A percentile compares a stretch with the other conserved stretches of the same genome.
Conservation (phyloP, 2,888 invertebrate species). For the Cephus pulcher region DNA sequence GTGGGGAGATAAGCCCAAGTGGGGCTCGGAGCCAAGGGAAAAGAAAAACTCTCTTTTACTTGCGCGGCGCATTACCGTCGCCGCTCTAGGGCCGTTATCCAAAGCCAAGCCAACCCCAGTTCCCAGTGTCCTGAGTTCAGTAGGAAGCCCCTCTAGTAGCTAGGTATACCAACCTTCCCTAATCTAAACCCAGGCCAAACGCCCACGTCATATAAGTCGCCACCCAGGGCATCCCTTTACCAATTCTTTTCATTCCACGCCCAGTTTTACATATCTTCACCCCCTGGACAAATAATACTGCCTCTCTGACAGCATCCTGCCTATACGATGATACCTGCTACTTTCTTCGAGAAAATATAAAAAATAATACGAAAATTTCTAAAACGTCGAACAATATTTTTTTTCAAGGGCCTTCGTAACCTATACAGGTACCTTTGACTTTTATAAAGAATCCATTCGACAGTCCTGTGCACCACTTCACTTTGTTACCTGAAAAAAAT, state of each 20-base stretch:
- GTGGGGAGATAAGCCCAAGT: constrained; percentile 69
- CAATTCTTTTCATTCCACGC: constrained; percentile 28
- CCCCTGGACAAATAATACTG: neutral
- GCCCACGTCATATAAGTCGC: constrained; percentile 54
- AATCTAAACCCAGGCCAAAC: constrained; percentile 27
- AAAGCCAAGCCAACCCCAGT: constrained; percentile 42
- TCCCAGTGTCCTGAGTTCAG: constrained; percentile 11
- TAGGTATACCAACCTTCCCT: neutral
- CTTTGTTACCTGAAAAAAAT: too few species aligned
- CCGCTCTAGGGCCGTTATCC: constrained; percentile 56
- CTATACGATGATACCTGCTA: neutral
- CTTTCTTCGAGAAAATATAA: neutral
- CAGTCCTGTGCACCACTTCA: neutral
- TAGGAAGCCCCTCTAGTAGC: neutral
- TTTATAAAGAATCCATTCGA: neutral
- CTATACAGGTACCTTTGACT: neutral
- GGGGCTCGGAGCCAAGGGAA: constrained; percentile 46
- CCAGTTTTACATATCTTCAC: neutral
- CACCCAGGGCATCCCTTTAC: constrained; percentile 44
- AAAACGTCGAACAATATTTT: neutral
- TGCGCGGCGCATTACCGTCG: constrained; percentile 55
- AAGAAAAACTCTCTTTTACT: constrained; percentile 61
- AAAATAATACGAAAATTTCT: neutral
- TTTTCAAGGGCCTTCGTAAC: neutral
- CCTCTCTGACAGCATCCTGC: neutral